Evolutionary conservation across 1,140 invertebrate genomes (phyloP).

Genomic region (Drosophila rhopaloa): DNA sequence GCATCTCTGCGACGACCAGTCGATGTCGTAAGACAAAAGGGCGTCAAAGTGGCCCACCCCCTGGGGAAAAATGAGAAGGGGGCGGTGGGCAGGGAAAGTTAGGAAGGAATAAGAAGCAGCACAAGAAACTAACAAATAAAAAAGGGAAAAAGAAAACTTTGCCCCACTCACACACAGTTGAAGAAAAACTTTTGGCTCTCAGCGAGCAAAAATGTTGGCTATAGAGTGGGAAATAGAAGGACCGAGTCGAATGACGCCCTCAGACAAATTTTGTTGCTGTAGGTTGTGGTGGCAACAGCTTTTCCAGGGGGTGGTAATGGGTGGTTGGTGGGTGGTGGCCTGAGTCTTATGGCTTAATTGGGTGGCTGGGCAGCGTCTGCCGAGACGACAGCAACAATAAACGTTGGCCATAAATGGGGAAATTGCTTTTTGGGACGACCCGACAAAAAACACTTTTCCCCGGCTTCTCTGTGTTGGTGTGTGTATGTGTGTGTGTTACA

Average conservation of each 20-base stretch:
- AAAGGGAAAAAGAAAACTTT: conserved; percentile 18
- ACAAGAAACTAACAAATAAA: conserved; percentile 40
- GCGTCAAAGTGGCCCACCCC: conserved; percentile 26
- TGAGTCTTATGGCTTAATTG: conserved; percentile 79
- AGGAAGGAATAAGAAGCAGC: conserved; percentile 26
- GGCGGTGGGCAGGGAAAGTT: conserved; percentile 27
- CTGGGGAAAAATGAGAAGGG: neutral
- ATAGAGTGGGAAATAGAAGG: conserved; percentile 8
- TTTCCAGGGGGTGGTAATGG: conserved; percentile 2
- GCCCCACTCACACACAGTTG: conserved; percentile 12
- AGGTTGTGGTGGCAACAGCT: conserved; percentile 68
- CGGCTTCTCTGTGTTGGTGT: conserved; percentile 35
- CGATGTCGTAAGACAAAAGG: conserved; percentile 58
- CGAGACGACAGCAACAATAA: conserved; percentile 56
- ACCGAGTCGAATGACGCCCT: conserved; percentile 53
- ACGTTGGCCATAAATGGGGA: conserved; percentile 61
- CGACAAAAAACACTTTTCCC: conserved; percentile 47
- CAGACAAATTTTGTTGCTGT: conserved; percentile 80
- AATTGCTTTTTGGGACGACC: conserved; percentile 69
- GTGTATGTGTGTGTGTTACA: conserved; percentile 41
- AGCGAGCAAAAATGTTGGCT: neutral
- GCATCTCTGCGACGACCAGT: conserved; percentile 24
- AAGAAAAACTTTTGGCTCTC: conserved; percentile 19
- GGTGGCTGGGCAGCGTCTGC: conserved; percentile 79
- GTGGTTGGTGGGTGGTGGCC: neutral